Conservation (phyloP, 1,140 invertebrate genomes). For the Oryctes rhinoceros region DNA sequence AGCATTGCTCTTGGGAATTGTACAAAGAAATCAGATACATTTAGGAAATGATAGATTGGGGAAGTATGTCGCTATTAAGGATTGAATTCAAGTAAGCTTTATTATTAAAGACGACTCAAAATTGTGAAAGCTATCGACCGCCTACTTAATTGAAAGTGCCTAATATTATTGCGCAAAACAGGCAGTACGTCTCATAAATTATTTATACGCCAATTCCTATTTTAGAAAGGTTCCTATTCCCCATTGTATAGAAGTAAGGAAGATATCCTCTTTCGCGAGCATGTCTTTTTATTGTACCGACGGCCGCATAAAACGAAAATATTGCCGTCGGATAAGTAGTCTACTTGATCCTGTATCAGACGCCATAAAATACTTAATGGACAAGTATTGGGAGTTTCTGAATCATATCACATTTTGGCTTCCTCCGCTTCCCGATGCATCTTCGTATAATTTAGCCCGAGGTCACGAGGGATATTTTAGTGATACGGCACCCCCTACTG, state of each 20-base stretch:
- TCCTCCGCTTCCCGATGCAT: slow-evolving; percentile 14
- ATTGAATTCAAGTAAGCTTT: too few relatives aligned
- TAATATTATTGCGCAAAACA: too few relatives aligned
- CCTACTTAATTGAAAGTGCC: too few relatives aligned
- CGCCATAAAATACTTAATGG: slow-evolving; percentile 37
- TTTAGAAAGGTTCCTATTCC: slow-evolving; percentile 7
- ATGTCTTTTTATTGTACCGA: slow-evolving; percentile 26
- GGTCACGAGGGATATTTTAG: slow-evolving; percentile 35
- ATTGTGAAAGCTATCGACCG: too few relatives aligned
- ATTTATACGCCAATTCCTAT: slow-evolving; percentile 8
- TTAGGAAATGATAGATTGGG: too few relatives aligned
- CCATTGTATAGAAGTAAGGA: background rate
- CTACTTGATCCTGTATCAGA: slow-evolving; percentile 35
- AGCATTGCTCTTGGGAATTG: too few relatives aligned
- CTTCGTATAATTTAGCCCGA: slow-evolving; percentile 32
- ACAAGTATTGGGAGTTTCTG: slow-evolving; percentile 24
- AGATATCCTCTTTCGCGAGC: slow-evolving; percentile 22
- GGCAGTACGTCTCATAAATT: background rate
- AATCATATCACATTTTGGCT: slow-evolving; percentile 37
- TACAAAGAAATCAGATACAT: too few relatives aligned
- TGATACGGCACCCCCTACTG: slow-evolving; percentile 18
- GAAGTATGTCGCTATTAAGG: too few relatives aligned
- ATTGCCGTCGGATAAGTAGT: slow-evolving; percentile 36
- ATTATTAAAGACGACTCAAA: too few relatives aligned
- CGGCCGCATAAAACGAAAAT: slow-evolving; percentile 29